Base-by-base conservation (phyloP, 2,113 vertebrate species). In the Pluvialis apricaria region DNA sequence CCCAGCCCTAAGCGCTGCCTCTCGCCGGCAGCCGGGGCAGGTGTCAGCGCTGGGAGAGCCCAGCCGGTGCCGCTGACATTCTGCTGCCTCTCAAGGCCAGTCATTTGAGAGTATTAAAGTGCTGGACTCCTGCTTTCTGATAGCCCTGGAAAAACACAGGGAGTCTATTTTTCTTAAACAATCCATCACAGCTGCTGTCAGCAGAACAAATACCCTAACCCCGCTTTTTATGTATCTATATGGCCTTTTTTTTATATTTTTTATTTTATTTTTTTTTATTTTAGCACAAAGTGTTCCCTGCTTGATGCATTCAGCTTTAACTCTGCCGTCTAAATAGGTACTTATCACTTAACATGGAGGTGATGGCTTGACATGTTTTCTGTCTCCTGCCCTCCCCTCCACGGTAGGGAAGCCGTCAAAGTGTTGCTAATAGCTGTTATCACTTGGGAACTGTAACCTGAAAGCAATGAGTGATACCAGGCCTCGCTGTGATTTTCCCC, bases 381-480 rank as follows among this genome's bases (percentile, higher is more conserved):
- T 97, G 97, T 97, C 97, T 96, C 96, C 88, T 92, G 94, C 97
- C 97, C 96, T 97, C 96, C 96, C 96, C 96, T 95, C 95, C 96
- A 88, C 51, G 31, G 96, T 93, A 95, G 97, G 96, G 97, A 97
- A 98, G 94, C 96, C 95, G 77, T 95, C 96, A 95, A 95, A 98
- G 96, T 97, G 97, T 97, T 97, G 97, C 95, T 98, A 98, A 98
- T 98, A 98, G 97, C 97, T 97, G 97, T 97, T 97, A 98, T 98
- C 97, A 97, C 95, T 97, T 95, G 97, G 91, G 96, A 97, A 97
- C 96, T 97, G 97, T 97, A 97, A 97, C 96, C 98, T 40, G 65
- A 97, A 96, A 96, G 96, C 96, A 89, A 94, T 93, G 94, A 97
- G 92, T 97, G 96, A 97, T 97, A 96, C 92, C 91, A 87, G 92